A percentile compares a stretch with the other conserved stretches of the same genome.
These are phyloP conservation scores for Anser cygnoides DNA, from an alignment of 2,113 vertebrate genomes.

Conservation along the genomic window DNA sequence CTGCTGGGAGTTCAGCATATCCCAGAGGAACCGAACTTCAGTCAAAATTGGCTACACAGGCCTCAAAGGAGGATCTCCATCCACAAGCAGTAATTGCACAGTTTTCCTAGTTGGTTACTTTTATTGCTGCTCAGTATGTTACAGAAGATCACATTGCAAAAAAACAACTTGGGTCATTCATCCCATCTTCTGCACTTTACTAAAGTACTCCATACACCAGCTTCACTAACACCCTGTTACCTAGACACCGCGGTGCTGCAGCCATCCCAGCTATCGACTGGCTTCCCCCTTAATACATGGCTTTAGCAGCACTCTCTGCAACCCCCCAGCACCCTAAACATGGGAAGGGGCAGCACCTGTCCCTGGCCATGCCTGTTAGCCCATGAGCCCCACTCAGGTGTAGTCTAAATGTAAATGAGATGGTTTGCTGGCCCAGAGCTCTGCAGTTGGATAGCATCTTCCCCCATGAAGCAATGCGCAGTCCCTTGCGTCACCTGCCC, in stretches of 20 bases:
- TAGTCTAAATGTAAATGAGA: not conserved
- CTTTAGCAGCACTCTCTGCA: not conserved
- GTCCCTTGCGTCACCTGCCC: not conserved
- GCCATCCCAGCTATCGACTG: not conserved
- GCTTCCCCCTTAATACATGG: not conserved
- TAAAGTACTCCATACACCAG: not conserved
- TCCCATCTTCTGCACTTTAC: not conserved
- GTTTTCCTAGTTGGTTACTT: not conserved
- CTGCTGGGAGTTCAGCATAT: not conserved
- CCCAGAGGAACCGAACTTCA: not conserved
- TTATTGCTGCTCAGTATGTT: not conserved
- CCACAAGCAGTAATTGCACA: not conserved
- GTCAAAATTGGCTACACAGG: not conserved
- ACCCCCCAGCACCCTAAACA: accelerated
- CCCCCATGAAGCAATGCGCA: accelerated
- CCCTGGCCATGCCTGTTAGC: not conserved
- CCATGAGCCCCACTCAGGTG: not conserved
- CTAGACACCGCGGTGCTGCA: not conserved
- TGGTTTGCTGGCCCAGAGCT: not conserved
- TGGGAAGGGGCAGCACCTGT: not conserved
- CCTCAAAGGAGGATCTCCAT: not conserved
- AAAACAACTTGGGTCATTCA: not conserved
- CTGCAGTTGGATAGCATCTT: not conserved
- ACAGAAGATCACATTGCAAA: not conserved
- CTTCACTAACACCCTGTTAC: not conserved